Evolutionary conservation across 1,140 invertebrate species (phyloP), one percentile per base, ranked within the genome.

Genomic region (Atopsyche davidsoni): DNA sequence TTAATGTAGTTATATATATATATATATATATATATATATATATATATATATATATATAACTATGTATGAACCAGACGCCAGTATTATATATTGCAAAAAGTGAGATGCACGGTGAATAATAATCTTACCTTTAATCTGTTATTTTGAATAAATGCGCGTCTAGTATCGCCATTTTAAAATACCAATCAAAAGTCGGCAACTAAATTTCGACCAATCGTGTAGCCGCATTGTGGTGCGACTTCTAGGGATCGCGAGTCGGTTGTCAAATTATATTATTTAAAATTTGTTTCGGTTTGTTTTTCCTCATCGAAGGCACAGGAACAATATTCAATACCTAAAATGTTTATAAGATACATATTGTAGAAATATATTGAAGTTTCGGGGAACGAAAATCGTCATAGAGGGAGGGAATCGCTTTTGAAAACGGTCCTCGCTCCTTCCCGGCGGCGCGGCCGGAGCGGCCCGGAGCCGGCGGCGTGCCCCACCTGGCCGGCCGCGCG

Each of bases 191-290:
- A 9, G 16, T 6, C 24, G 39, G 42, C 35, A 21, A 45, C 32
- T 28, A 44, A 44, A 22, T 44, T 31, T 23, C 46, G 45, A 39
- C 56, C 56, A 58, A 58, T 58, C 43, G 42, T 14, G 22, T 10
- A n/a, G 13, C 39, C 40, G 47, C 43, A 58, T 58, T 58, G 56
- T 58, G 56, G 56, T 54, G 36, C 51, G 56, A 58, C 47, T 45
- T 58, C 49, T 51, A 51, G 39, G 51, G 46, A 21, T 36, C 55
- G 51, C 14, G 55, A 57, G 51, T 40, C 14, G 48, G 48, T 23
- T 17, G 3, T 11, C 40, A 18, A 41, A 4, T 18, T 41, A 47
- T 11, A 47, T 13, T 47, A n/a, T 19, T 39, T 19, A 22, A 28
- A 28, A 28, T 28, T 7, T 28, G 25, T 7, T 28, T 28, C n/a